Evolutionary conservation across 2,113 vertebrate species (phyloP).

Genomic region (Enhydra lutris): DNA sequence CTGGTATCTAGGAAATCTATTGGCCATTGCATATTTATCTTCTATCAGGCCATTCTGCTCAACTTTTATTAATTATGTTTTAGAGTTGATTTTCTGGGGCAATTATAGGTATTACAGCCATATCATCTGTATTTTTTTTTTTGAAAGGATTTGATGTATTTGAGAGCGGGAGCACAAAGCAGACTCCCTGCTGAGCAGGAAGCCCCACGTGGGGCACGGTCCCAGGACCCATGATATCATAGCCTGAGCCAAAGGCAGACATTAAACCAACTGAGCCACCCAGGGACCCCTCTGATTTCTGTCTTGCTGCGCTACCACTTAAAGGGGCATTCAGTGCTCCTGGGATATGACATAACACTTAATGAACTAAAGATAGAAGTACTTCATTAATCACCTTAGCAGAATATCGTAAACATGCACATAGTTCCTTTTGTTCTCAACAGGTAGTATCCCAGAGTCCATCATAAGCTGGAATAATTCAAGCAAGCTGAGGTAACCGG

Average conservation of each 20-base stretch:
- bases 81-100: not conserved
- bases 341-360: not conserved
- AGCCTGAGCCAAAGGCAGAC: too few relatives aligned
- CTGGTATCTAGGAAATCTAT: not conserved
- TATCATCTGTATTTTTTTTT: not conserved
- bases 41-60: not conserved
- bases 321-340: not conserved
- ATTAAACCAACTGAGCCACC: too few relatives aligned
- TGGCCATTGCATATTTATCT: not conserved
- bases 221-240: too few relatives aligned
- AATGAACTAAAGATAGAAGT: not conserved
- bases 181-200: too few relatives aligned
- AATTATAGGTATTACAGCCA: not conserved
- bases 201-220: too few relatives aligned
- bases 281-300: not conserved
- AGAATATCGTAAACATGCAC: conserved; percentile 12
- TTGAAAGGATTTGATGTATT: too few relatives aligned
- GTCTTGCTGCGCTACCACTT: not conserved
- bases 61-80: not conserved
- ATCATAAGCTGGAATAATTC: not conserved
- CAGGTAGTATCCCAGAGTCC: not conserved
- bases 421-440: conserved; percentile 18
- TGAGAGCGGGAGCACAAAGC: too few relatives aligned
- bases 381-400: not conserved
- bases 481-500: not conserved